phyloP scores from a whole-genome alignment of 2,797 vertebrate genomes.

The Neosilurus mollespiculum region DNA sequence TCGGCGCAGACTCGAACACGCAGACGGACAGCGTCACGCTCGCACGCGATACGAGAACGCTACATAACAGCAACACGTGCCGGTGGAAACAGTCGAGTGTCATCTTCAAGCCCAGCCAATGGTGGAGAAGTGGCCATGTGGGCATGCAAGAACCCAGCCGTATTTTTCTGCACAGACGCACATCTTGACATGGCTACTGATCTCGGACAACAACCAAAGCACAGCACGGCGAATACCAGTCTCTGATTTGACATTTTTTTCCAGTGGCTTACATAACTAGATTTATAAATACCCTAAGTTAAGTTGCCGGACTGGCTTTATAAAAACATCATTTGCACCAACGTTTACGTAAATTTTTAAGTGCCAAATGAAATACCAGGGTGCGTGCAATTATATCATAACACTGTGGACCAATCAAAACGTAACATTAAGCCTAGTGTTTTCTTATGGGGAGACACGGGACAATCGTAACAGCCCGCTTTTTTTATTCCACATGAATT shows the following conservation, averaged over 20 bases:
- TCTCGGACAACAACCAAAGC: constrained; percentile 62
- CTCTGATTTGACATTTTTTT: constrained; percentile 66
- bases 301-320: background rate
- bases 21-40: constrained; percentile 63
- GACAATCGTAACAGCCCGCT: background rate
- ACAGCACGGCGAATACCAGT: constrained; percentile 77
- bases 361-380: constrained; percentile 38
- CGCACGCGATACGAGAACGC: constrained; percentile 67
- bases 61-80: constrained; percentile 60
- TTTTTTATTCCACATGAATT: background rate
- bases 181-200: constrained; percentile 69
- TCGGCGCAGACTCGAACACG: constrained; percentile 67
- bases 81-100: constrained; percentile 62
- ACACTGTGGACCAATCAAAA: constrained; percentile 47
- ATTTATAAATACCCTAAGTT: background rate
- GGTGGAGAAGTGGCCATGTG: constrained; percentile 83
- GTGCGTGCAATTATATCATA: constrained; percentile 24
- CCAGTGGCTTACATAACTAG: background rate
- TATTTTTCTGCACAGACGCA: constrained; percentile 88
- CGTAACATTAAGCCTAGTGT: background rate
- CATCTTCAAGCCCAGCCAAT: constrained; percentile 77
- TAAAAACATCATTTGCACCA: background rate
- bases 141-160: constrained; percentile 89
- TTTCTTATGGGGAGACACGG: background rate
- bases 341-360: constrained; percentile 9